Evolutionary conservation across 2,888 invertebrate genomes (phyloP), one percentile per base, ranked within the genome.

Genomic region (Lasioglossum calceatum): DNA sequence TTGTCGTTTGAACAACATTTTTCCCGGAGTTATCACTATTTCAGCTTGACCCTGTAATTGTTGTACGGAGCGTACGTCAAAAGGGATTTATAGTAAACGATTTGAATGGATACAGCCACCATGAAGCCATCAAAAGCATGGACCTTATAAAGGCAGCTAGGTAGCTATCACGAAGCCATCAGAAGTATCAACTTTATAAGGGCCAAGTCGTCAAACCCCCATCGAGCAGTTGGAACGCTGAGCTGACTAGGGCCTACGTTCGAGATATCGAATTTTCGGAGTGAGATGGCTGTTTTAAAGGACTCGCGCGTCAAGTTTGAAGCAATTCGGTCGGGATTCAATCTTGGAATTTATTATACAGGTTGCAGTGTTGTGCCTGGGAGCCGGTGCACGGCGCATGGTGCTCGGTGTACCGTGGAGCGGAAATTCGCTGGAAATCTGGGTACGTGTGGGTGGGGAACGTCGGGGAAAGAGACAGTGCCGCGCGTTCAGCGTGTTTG

Each of bases 401-500:
- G 61, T 39, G 50, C 36, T 75, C 10, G 32, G 74, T 54, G 39
- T 16, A 36, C 50, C 54, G 39, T 75, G 23, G 54, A 54, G 75
- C 75, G 39, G 82, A 72, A 81, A n/a, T 47, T 61, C 47, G 23
- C 47, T 14, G 7, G 16, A 36, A 72, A 72, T 72, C 36, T 12
- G 36, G 16, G 39, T 32, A 5, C 54, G 81, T 71, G 61, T 54
- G 54, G 42, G 50, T 16, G 27, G 10, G 16, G 14, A 8, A 5
- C n/a, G 50, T 47, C 12, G 50, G 36, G 2, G 73, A 44, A 54
- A 44, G 74, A 73, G 27, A 44, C 19, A 14, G 5, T 14, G 32
- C 32, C 27, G 32, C 16, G 23, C 61, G 47, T 81, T 77, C 79
- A 75, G 74, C 67, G 16, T 42, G 47, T 39, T 79, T 44, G 86